Evolutionary conservation across 92 coral and sea anemone species (phyloP), one percentile per base, ranked within the genome.

Genomic region (Scolanthus callimorphus): DNA sequence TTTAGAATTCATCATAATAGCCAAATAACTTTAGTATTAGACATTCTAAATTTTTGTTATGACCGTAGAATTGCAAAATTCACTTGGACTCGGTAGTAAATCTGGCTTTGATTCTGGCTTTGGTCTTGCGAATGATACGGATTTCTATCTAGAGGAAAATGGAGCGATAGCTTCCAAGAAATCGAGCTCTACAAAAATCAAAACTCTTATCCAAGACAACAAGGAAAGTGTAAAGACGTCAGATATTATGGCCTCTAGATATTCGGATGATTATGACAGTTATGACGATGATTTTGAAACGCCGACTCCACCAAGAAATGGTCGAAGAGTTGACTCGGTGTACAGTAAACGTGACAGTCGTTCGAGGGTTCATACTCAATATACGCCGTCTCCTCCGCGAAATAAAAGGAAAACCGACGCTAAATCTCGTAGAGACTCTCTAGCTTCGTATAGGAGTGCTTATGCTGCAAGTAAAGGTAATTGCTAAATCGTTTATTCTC

Each of bases 281-380:
- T 91, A 91, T 26, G 97, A 88, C 17, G 97, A 91, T n/a, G 97
- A 91, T 74, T 91, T 91, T 56, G 96, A 91, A 52, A 75, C 61
- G 11, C 79, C 75, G 24, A 83, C 85, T 55, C 80, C 86, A 3
- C 54, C 69, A 22, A 65, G 85, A 17, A 81, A 45, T 23, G 63
- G 65, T 17, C 62, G 57, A 17, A 64, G 64, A 25, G 67, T 70
- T 8, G 31, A 82, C 26, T 52, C 70, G 22, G 55, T 77, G 37
- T 55, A 78, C 39, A 67, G 59, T 1, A 49, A 73, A 4, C 49
- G 53, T 19, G n/a, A 59, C 27, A 63, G 26, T 53, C 70, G 52
- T 17, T 21, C 70, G n/a, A 28, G 69, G 2, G 52, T 63, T n/a
- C 85, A 71, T 3, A 63, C 52, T 55, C 43, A 55, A 27, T 63